Evolutionary conservation across 2,797 vertebrate genomes (phyloP).

Genomic region (Phalanger gymnotis): DNA sequence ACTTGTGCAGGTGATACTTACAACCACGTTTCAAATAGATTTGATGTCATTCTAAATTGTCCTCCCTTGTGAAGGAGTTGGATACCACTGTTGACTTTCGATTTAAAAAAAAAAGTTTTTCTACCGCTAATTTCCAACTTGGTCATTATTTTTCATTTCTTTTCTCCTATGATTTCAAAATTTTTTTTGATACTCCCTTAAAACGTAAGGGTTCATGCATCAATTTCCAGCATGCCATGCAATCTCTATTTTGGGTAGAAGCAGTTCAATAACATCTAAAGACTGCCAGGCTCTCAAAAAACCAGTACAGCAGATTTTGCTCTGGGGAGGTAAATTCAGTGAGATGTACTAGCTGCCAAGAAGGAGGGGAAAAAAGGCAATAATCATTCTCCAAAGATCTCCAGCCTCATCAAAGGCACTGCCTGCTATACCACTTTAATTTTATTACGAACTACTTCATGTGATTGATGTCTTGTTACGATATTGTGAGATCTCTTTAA

Average conservation of each 20-base stretch:
- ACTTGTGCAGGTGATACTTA: slow-evolving; percentile 33
- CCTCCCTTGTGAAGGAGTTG: slow-evolving; percentile 16
- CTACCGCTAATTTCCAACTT: neutral
- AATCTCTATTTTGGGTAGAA: slow-evolving; percentile 54
- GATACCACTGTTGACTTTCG: slow-evolving; percentile 6
- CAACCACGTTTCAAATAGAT: slow-evolving; percentile 42
- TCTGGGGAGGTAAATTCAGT: slow-evolving; percentile 27
- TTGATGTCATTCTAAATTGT: slow-evolving; percentile 39
- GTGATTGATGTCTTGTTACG: slow-evolving; percentile 41
- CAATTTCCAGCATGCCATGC: slow-evolving; percentile 29
- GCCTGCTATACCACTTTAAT: neutral
- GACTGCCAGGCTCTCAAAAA: slow-evolving; percentile 43
- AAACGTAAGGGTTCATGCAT: slow-evolving; percentile 44
- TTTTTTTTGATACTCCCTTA: neutral
- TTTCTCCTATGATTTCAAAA: neutral
- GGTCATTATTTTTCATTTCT: slow-evolving; percentile 26
- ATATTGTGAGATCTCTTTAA: slow-evolving; percentile 55
- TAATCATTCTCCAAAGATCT: slow-evolving; percentile 42
- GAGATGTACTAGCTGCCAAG: neutral
- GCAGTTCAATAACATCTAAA: neutral
- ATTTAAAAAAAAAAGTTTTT: slow-evolving; percentile 16
- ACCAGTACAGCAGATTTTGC: slow-evolving; percentile 6
- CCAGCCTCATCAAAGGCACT: slow-evolving; percentile 55
- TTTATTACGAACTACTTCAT: slow-evolving; percentile 50
- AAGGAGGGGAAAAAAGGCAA: slow-evolving; percentile 8